phyloP scores from a whole-genome alignment of 2,888 invertebrate genomes.

The Epinotia ramella region DNA sequence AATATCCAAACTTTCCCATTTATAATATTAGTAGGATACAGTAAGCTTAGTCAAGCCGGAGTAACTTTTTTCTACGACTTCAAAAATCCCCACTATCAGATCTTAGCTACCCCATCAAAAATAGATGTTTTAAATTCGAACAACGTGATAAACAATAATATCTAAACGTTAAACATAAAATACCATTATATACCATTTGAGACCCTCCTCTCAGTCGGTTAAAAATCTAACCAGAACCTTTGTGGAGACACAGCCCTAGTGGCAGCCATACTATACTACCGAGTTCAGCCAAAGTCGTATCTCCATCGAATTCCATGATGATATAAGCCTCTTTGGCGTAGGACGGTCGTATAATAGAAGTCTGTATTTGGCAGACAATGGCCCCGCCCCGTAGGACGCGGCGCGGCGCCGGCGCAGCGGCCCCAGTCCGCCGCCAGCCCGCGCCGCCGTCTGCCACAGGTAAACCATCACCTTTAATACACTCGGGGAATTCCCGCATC shows the following conservation, averaged over 20 bases:
- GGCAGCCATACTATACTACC: not conserved
- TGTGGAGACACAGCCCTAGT: not conserved
- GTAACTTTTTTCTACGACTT: no score
- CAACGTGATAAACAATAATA: no score
- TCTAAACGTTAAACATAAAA: no score
- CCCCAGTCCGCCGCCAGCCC: conserved; percentile 11
- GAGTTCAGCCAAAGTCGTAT: not conserved
- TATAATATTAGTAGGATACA: no score
- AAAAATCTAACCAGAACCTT: not conserved
- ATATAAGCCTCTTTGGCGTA: not conserved
- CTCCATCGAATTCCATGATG: not conserved
- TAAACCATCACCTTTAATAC: not conserved
- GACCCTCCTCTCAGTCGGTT: no score
- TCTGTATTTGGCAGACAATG: conserved; percentile 32
- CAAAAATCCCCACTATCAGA: no score
- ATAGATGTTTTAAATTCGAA: no score
- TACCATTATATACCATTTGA: no score
- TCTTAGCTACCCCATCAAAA: no score
- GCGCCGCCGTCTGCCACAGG: conserved; percentile 1
- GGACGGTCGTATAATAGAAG: not conserved
- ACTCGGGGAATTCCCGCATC: not conserved
- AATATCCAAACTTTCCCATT: no score
- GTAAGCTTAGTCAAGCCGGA: no score
- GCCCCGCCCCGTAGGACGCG: not conserved
- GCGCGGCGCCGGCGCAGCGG: not conserved